Evolutionary conservation across 2,888 invertebrate species (phyloP).

Genomic region (Perizoma flavofasciatum): DNA sequence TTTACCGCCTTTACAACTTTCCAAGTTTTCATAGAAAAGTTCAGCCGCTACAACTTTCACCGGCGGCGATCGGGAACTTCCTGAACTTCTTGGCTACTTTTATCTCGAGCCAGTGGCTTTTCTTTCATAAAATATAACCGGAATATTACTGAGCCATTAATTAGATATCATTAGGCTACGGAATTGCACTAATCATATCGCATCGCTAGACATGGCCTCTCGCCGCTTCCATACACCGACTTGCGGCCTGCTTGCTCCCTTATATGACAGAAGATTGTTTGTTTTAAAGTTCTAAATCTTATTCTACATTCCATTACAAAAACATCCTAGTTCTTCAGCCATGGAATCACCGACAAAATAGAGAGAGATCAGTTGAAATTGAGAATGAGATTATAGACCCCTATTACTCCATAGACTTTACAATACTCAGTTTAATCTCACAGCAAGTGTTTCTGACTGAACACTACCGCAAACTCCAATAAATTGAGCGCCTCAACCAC

Average conservation of each 20-base stretch:
- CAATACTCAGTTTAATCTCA: conserved; percentile 23
- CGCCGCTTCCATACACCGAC: too few relatives aligned
- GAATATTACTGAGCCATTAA: conserved; percentile 11
- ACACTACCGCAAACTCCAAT: conserved; percentile 38
- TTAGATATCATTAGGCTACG: conserved; percentile 12
- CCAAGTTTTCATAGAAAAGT: conserved; percentile 65
- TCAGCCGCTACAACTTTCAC: conserved; percentile 56
- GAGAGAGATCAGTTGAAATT: too few relatives aligned
- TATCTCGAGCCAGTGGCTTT: conserved; percentile 19
- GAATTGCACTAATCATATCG: too few relatives aligned
- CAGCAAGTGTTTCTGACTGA: conserved; percentile 29
- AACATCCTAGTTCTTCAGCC: too few relatives aligned
- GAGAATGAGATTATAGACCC: too few relatives aligned
- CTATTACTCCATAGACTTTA: background rate
- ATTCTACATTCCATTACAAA: too few relatives aligned
- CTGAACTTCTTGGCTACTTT: conserved; percentile 39
- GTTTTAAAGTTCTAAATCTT: too few relatives aligned
- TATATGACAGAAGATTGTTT: too few relatives aligned
- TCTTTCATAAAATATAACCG: conserved; percentile 13
- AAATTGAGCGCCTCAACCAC: conserved; percentile 55
- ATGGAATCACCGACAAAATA: too few relatives aligned
- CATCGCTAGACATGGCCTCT: too few relatives aligned
- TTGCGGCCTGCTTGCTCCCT: too few relatives aligned
- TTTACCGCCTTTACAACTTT: conserved; percentile 79
- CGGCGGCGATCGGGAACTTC: conserved; percentile 49